Evolutionary conservation across 2,113 vertebrate species (phyloP).

Genomic region (Notothenia coriiceps): DNA sequence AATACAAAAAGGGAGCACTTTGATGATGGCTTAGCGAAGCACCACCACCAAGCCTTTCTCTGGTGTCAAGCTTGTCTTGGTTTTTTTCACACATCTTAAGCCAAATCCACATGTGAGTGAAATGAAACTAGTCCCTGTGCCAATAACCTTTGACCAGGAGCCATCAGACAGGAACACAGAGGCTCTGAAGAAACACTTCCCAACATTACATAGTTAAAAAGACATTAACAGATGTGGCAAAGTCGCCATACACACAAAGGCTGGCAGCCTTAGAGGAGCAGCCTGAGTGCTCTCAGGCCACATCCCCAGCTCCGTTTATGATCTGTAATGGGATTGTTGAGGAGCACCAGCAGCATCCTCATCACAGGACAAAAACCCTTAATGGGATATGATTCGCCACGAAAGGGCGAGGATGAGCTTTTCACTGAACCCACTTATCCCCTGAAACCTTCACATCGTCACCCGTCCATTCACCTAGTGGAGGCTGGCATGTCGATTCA

Average conservation of each 20-base stretch:
- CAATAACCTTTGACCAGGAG: conserved; percentile 22
- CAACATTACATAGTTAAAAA: conserved; percentile 67
- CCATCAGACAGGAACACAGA: conserved; percentile 26
- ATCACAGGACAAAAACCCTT: conserved; percentile 75
- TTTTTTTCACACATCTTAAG: conserved; percentile 48
- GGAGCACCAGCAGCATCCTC: conserved; percentile 71
- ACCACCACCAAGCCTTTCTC: conserved; percentile 20
- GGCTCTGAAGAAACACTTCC: conserved; percentile 24
- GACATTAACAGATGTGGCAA: conserved; percentile 52
- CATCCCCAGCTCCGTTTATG: conserved; percentile 77
- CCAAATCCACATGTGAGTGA: conserved; percentile 39
- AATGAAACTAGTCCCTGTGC: conserved; percentile 39
- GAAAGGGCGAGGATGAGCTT: conserved; percentile 71
- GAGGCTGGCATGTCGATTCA: conserved; percentile 20
- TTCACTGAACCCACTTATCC: conserved; percentile 64
- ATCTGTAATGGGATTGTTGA: conserved; percentile 78
- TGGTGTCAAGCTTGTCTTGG: conserved; percentile 38
- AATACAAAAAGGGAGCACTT: conserved; percentile 7
- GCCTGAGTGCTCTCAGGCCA: conserved; percentile 69
- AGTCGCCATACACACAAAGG: conserved; percentile 42
- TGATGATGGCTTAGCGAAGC: conserved; percentile 33
- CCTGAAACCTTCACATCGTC: conserved; percentile 31
- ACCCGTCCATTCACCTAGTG: conserved; percentile 23
- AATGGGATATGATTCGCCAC: conserved; percentile 74
- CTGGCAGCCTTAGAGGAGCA: conserved; percentile 48